Conservation (phyloP, 2,888 invertebrate species). For the Sinelater perroti region DNA sequence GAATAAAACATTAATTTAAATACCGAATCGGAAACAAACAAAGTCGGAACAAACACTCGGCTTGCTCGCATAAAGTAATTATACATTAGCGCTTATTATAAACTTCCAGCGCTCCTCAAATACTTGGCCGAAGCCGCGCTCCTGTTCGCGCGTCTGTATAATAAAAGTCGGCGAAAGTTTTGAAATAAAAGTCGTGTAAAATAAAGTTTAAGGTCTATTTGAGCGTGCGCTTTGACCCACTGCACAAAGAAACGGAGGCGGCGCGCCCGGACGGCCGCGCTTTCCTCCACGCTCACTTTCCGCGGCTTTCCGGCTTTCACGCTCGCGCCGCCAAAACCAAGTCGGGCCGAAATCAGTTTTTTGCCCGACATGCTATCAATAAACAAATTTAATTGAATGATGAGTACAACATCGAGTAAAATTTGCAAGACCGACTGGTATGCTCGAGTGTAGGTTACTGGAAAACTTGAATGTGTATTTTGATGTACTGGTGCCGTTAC, state of each 20-base stretch:
- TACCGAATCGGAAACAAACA: constrained; percentile 8
- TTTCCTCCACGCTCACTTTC: constrained; percentile 43
- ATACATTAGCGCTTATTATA: constrained; percentile 23
- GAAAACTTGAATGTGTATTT: no score
- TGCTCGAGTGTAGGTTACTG: no score
- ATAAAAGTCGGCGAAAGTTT: constrained; percentile 47
- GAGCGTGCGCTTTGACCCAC: constrained; percentile 52
- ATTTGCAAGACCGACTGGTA: no score
- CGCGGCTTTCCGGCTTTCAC: no score
- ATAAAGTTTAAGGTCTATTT: constrained; percentile 52
- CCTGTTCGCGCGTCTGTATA: constrained; percentile 14
- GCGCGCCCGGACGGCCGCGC: constrained; percentile 23
- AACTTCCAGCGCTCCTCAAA: constrained; percentile 18
- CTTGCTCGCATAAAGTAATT: constrained; percentile 21
- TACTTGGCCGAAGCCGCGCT: constrained; percentile 16
- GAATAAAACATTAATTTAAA: constrained; percentile 20
- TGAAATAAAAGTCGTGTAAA: constrained; percentile 58
- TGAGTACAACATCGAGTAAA: no score
- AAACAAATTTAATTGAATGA: no score
- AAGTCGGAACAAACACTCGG: constrained; percentile 17
- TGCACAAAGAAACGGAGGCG: constrained; percentile 40
- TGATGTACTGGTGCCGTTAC: no score
- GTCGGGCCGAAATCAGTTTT: no score
- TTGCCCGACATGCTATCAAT: no score
- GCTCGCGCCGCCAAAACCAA: no score